Evolutionary conservation across 2,888 invertebrate genomes (phyloP).

Genomic region (Drosophila mettleri): DNA sequence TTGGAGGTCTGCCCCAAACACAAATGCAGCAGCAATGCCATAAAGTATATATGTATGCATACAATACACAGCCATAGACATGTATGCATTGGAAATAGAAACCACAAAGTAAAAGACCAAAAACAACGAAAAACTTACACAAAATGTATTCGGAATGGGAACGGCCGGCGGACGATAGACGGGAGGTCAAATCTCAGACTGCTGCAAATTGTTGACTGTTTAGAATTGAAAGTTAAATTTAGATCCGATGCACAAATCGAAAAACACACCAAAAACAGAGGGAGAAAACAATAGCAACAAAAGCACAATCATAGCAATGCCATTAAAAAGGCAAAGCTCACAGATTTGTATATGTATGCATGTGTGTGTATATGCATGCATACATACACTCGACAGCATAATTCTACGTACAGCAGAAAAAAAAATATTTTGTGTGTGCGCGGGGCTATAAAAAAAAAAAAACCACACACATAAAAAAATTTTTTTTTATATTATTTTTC

Average conservation of each 20-base stretch:
- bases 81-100: slow-evolving; percentile 47
- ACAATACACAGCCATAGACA: not conserved
- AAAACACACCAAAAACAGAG: slow-evolving; percentile 33
- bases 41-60: slow-evolving; percentile 13
- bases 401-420: too few species aligned
- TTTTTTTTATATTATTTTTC: too few species aligned
- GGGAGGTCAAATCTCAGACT: slow-evolving; percentile 38
- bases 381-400: too few species aligned
- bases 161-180: not conserved
- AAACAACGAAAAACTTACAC: slow-evolving; percentile 56
- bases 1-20: slow-evolving; percentile 68
- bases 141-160: slow-evolving; percentile 23
- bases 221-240: slow-evolving; percentile 76
- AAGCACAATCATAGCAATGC: slow-evolving; percentile 24
- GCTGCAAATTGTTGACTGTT: slow-evolving; percentile 71
- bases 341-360: slow-evolving; percentile 18
- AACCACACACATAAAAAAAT: too few species aligned
- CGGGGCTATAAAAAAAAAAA: too few species aligned
- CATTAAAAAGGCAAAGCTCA: slow-evolving; percentile 46
- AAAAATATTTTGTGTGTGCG: too few species aligned
- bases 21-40: slow-evolving; percentile 61
- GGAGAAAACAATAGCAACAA: slow-evolving; percentile 31
- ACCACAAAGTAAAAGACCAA: slow-evolving; percentile 43
- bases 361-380: not conserved
- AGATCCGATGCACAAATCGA: slow-evolving; percentile 42